Conservation (phyloP, 2,113 vertebrate species). For the Sapajus apella region DNA sequence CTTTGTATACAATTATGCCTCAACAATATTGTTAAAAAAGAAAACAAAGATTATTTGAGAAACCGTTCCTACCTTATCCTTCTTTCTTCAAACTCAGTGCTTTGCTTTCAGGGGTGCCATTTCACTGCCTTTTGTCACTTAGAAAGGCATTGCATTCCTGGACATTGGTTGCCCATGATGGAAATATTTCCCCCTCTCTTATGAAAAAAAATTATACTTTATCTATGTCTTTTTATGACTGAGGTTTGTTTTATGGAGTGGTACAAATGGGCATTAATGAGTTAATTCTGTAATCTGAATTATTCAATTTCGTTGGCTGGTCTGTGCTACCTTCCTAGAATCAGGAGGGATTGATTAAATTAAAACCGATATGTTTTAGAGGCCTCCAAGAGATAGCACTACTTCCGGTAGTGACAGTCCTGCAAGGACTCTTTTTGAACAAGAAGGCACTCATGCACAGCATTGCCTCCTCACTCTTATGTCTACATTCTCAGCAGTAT, state of each 20-base stretch:
- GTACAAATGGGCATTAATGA: background rate
- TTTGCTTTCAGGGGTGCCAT: accelerated
- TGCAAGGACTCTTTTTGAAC: background rate
- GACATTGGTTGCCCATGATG: background rate
- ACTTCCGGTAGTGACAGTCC: background rate
- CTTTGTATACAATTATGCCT: background rate
- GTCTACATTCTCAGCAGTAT: no score
- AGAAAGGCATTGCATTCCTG: background rate
- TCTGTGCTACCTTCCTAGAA: background rate
- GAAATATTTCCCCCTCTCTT: background rate
- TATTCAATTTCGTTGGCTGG: background rate
- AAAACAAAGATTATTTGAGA: background rate
- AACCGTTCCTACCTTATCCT: background rate
- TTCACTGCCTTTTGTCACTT: background rate
- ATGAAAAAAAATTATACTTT: background rate
- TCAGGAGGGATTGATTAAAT: background rate
- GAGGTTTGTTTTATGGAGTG: background rate
- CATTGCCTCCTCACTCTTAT: background rate
- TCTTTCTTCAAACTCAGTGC: background rate
- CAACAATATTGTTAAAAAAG: background rate
- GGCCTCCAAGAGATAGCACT: background rate
- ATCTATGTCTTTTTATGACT: background rate
- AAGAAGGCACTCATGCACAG: accelerated
- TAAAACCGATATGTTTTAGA: background rate
- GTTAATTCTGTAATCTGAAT: background rate